These are phyloP conservation scores for Biston stratarius DNA, from an alignment of 2,888 invertebrate genomes.

Conservation along the genomic window DNA sequence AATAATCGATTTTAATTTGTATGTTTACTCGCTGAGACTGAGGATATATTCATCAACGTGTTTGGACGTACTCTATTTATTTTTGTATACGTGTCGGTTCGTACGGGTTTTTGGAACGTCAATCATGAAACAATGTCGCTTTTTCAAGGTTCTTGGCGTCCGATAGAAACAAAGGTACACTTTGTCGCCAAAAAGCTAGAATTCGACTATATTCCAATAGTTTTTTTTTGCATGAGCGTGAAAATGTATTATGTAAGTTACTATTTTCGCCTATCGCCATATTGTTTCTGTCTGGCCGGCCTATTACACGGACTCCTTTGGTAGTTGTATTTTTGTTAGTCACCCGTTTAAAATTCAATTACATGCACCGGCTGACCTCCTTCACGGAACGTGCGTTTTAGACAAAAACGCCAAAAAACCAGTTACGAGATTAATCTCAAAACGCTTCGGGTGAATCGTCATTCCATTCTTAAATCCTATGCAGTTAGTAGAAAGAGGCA, in stretches of 20 bases:
- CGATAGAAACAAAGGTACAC: too few species aligned
- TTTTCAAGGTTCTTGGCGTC: too few species aligned
- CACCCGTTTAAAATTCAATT: constrained; percentile 21
- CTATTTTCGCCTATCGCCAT: too few species aligned
- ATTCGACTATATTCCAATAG: too few species aligned
- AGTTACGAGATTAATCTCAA: constrained; percentile 3
- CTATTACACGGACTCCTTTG: too few species aligned
- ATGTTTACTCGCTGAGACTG: constrained; percentile 18
- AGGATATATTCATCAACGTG: constrained; percentile 16
- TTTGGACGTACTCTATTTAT: neutral
- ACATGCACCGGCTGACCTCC: constrained; percentile 5
- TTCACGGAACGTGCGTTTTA: constrained; percentile 21
- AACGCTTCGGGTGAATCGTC: neutral
- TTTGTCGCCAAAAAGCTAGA: too few species aligned
- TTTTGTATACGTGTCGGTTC: neutral
- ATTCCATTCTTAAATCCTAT: neutral
- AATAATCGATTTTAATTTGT: constrained; percentile 22
- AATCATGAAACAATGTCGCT: too few species aligned
- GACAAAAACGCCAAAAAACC: constrained; percentile 17
- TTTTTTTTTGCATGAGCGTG: too few species aligned
- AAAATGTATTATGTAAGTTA: too few species aligned
- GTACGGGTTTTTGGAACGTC: too few species aligned
- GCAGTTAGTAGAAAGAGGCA: neutral
- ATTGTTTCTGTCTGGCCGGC: too few species aligned
- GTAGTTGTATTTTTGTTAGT: constrained; percentile 3